Evolutionary conservation across 1,140 invertebrate species (phyloP).

Genomic region (Eueides isabella): DNA sequence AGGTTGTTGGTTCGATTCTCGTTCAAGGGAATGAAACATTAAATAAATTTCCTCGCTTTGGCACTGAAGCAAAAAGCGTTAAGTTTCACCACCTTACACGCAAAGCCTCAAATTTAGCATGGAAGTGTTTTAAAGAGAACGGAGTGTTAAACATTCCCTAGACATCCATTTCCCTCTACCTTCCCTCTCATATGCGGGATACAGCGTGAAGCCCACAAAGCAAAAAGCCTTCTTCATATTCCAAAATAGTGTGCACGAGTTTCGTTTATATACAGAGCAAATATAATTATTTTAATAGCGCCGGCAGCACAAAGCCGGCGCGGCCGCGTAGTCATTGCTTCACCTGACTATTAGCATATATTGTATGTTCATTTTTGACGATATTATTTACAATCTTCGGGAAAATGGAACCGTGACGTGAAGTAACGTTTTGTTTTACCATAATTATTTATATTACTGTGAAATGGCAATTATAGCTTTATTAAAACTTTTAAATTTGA

Average conservation of each 20-base stretch:
- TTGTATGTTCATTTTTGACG: conserved; percentile 16
- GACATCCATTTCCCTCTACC: too few relatives aligned
- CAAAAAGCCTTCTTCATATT: too few relatives aligned
- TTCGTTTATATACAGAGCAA: conserved; percentile 36
- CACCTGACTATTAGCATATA: conserved; percentile 18
- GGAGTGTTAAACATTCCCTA: too few relatives aligned
- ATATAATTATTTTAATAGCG: conserved; percentile 53
- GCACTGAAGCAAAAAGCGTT: too few relatives aligned
- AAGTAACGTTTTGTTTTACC: not conserved
- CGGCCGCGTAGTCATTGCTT: conserved; percentile 36
- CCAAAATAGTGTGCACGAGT: not conserved
- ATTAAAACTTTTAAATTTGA: not conserved
- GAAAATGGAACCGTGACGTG: conserved; percentile 15
- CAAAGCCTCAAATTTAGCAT: too few relatives aligned
- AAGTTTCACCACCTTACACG: too few relatives aligned
- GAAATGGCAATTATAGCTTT: not conserved
- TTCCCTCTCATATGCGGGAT: too few relatives aligned
- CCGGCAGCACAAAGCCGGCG: conserved; percentile 40
- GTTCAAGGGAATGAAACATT: too few relatives aligned
- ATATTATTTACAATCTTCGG: conserved; percentile 25
- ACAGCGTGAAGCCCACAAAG: too few relatives aligned
- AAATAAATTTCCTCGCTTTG: too few relatives aligned
- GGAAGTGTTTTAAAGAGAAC: too few relatives aligned
- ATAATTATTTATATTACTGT: not conserved
- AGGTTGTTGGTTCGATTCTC: too few relatives aligned